Percentiles rank a stretch among this genome's conserved stretches.
phyloP scores from a whole-genome alignment of 64 coral and sea anemone species.

The Dendrophyllia cribrosa region DNA sequence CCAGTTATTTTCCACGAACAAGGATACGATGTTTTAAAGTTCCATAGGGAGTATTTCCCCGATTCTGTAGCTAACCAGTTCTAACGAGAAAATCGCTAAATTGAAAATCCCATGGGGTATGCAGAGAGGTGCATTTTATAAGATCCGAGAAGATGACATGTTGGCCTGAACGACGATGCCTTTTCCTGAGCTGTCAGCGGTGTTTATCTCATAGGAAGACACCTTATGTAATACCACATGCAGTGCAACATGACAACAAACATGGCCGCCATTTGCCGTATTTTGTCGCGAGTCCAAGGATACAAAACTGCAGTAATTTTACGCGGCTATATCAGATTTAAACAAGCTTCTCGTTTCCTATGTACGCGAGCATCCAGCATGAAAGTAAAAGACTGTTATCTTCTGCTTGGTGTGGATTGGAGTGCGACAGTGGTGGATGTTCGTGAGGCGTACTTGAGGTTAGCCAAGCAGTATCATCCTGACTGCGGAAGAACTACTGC shows the following conservation, averaged over 20 bases:
- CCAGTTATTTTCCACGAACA: too few relatives aligned
- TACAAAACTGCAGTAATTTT: background rate
- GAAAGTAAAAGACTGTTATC: conserved; percentile 39
- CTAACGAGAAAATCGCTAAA: too few relatives aligned
- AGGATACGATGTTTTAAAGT: too few relatives aligned
- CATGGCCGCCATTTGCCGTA: background rate
- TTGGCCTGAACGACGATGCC: too few relatives aligned
- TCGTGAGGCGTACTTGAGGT: conserved; percentile 16
- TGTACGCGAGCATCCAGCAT: background rate
- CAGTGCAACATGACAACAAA: background rate
- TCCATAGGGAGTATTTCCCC: too few relatives aligned
- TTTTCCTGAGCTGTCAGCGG: background rate
- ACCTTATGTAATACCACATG: background rate
- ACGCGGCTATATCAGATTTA: background rate
- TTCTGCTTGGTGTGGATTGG: conserved; percentile 28
- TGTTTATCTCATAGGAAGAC: too few relatives aligned
- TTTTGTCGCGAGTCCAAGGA: background rate
- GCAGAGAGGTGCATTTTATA: too few relatives aligned
- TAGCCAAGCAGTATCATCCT: conserved; percentile 38
- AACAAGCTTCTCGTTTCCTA: background rate
- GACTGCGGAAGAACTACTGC: conserved; percentile 58
- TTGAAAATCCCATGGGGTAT: too few relatives aligned
- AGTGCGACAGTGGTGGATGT: conserved; percentile 44
- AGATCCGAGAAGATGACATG: too few relatives aligned
- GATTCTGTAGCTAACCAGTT: too few relatives aligned